Percentiles rank a stretch among this genome's conserved stretches.
phyloP scores from a whole-genome alignment of 2,888 invertebrate species.

The Spilosoma lubricipeda region DNA sequence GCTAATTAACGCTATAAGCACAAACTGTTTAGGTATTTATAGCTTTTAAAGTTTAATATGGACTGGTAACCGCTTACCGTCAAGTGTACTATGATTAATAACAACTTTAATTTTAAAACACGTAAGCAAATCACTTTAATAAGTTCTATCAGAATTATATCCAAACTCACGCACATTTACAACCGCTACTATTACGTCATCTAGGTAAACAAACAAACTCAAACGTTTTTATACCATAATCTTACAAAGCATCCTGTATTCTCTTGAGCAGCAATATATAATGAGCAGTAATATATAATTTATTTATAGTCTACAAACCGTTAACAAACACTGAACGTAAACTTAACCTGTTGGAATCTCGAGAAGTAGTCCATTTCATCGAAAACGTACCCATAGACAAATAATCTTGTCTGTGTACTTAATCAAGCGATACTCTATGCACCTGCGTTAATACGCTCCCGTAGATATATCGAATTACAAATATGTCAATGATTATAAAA shows the following conservation, averaged over 20 bases:
- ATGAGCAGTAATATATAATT: constrained; percentile 18
- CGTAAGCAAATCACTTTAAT: neutral
- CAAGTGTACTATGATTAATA: too few species aligned
- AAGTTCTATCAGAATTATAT: neutral
- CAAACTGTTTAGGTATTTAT: neutral
- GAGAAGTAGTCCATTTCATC: constrained; percentile 37
- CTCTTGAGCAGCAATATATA: constrained; percentile 21
- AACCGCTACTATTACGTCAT: neutral
- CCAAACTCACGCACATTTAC: neutral
- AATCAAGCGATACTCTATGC: constrained; percentile 47
- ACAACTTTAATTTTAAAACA: neutral
- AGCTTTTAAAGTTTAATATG: too few species aligned
- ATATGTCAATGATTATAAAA: constrained; percentile 38
- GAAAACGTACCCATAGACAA: constrained; percentile 36
- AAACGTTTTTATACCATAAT: neutral
- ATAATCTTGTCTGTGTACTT: constrained; percentile 36
- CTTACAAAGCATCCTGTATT: neutral
- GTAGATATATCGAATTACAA: constrained; percentile 47
- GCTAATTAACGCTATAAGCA: neutral
- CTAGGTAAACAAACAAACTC: neutral
- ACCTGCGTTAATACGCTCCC: constrained; percentile 51
- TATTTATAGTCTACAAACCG: constrained; percentile 43
- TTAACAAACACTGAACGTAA: constrained; percentile 33
- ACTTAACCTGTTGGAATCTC: constrained; percentile 31
- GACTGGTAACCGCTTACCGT: too few species aligned